These are phyloP conservation scores for Colletes gigas DNA, from an alignment of 1,140 invertebrate genomes.

Conservation along the genomic window DNA sequence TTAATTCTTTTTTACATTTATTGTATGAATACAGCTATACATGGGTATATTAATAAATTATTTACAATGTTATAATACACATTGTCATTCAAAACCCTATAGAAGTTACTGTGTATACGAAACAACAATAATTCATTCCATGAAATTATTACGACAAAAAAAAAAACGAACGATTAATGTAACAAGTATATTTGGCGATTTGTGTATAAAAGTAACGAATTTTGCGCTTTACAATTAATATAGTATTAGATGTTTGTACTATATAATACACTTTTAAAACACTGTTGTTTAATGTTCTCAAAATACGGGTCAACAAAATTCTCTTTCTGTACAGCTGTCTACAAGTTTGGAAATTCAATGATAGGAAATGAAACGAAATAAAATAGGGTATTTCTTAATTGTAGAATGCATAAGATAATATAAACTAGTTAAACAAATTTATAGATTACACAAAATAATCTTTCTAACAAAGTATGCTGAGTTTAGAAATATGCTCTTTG, in stretches of 20 bases:
- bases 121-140: slow-evolving; percentile 21
- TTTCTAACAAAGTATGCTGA: slow-evolving; percentile 6
- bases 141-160: slow-evolving; percentile 23
- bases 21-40: slow-evolving; percentile 74
- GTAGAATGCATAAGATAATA: background rate
- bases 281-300: slow-evolving; percentile 32
- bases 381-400: background rate
- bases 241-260: background rate
- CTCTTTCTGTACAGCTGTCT: slow-evolving; percentile 22
- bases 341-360: background rate
- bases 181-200: slow-evolving; percentile 28
- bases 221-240: slow-evolving; percentile 21
- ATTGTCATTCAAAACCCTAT: slow-evolving; percentile 44
- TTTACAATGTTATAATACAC: slow-evolving; percentile 76
- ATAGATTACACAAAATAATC: slow-evolving; percentile 42
- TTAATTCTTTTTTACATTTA: slow-evolving; percentile 70
- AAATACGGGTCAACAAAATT: slow-evolving; percentile 20
- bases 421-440: slow-evolving; percentile 28
- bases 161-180: slow-evolving; percentile 18
- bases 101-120: slow-evolving; percentile 9
- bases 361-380: slow-evolving; percentile 1
- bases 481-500: slow-evolving; percentile 23
- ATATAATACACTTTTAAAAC: slow-evolving; percentile 47
- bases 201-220: slow-evolving; percentile 39
- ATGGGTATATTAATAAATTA: slow-evolving; percentile 78